Base-by-base conservation (phyloP, 2,797 vertebrate genomes). In the Sardinella longiceps region DNA sequence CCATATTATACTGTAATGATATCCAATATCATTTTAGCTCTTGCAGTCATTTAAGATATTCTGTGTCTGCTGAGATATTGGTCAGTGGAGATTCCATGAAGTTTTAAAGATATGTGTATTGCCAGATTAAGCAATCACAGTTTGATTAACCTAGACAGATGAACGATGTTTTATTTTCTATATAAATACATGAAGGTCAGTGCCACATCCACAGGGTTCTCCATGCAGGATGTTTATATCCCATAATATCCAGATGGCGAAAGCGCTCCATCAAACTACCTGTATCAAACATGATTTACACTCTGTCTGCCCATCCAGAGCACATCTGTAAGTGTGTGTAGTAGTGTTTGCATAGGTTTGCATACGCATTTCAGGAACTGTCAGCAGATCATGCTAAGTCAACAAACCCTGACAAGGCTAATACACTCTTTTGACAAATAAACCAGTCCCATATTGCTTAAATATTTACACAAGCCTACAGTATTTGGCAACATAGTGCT, bases 391-490 rank as follows among this genome's bases (percentile, higher is more conserved):
- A 80, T 33, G 46, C 43, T 84, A 77, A 33, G 28, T 60, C 58
- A 83, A 77, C 70, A 77, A 77, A 77, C 85, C 85, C 84, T 86
- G 85, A 88, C 85, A 88, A 88, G 83, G 83, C 86, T 84, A 39
- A 50, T 84, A 84, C 56, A 83, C 90, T 91, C 90, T 90, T 89
- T 89, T 89, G 84, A 82, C 85, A 46, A 80, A 87, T 89, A 86
- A 89, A 90, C 88, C 89, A 92, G 91, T 80, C 63, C 84, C 2
- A n/a, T 83, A 74, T 89, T 66, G 81, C 80, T 84, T 39, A 81
- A 88, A 90, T 89, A 86, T 87, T 92, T 92, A 90, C 89, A 85
- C 86, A 90, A 87, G 84, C 48, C 74, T 58, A 80, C 56, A 80
- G 51, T 86, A 15, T 80, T 83, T 86, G 80, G 82, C 70, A 60